Base-by-base conservation (phyloP, 1,140 invertebrate species). In the Saccostrea cuccullata region DNA sequence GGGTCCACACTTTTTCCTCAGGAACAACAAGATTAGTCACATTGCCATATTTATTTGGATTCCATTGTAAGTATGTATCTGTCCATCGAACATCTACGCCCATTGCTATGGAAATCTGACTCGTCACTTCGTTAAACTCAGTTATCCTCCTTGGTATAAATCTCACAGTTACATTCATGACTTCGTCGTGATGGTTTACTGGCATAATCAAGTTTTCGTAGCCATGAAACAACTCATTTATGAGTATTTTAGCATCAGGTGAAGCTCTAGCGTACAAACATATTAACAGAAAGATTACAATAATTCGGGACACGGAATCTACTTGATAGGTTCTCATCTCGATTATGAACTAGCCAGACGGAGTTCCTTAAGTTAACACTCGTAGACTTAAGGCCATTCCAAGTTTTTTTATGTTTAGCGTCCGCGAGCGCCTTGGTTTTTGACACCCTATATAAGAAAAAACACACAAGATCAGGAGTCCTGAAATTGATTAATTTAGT, bases 41-140 rank as follows among this genome's bases (percentile, higher is more conserved):
- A 55, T 84, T 73, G 8, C 47, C 70, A 47, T 82, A 89, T 20
- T 86, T n/a, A 2, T 64, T 15, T 15, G 58, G 83, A 13, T 85
- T 47, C 89, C 89, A 89, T 8, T 0, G 40, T 26, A 89, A 56
- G 9, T 64, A 40, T 55, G 26, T 8, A n/a, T 89, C 86, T 15
- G 15, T 82, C 89, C 89, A 89, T 20, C 55, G 13, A 17, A 89
- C 20, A 55, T 86, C 86, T 55, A 87, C 26, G 13, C 58, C 67
- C 36, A 56, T 82, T n/a, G 86, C 89, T 58, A 87, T 47, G 13
- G 86, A 86, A 13, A 89, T n/a, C 11, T 83, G 86, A 17, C 89
- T 86, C 12, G 70, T 56, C 9, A 86, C 47, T 40, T 89, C 89
- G n/a, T 89, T 82, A 73, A 89, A 87, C 0, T 86, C 82, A 40